These are phyloP conservation scores for Trichogramma pretiosum DNA, from an alignment of 1,140 invertebrate genomes.

Conservation along the genomic window DNA sequence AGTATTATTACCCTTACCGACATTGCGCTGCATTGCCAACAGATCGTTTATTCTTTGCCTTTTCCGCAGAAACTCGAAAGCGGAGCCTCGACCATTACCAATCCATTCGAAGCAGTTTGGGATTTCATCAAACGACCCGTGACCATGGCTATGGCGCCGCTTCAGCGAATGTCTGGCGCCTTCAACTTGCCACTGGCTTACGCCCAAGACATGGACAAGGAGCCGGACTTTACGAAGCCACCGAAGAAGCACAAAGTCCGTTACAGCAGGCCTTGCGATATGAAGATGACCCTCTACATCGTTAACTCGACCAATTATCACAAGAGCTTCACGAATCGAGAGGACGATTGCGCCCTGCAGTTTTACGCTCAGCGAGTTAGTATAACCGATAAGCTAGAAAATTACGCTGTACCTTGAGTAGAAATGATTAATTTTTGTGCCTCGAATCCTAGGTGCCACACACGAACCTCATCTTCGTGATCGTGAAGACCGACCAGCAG, in stretches of 20 bases:
- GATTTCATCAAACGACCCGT: no score
- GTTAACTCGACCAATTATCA: constrained; percentile 50
- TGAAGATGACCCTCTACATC: constrained; percentile 56
- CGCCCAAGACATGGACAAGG: neutral
- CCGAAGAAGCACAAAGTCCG: constrained; percentile 25
- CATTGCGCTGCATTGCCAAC: no score
- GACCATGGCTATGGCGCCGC: no score
- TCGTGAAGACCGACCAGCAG: constrained; percentile 51
- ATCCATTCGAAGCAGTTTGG: constrained; percentile 29
- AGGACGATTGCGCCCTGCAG: constrained; percentile 22
- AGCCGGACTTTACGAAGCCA: constrained; percentile 13
- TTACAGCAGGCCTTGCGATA: constrained; percentile 53
- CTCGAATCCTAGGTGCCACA: constrained; percentile 55
- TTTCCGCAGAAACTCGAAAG: constrained; percentile 23
- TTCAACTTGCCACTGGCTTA: constrained; percentile 29
- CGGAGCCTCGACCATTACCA: constrained; percentile 25
- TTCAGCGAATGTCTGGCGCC: constrained; percentile 22
- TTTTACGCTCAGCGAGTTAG: constrained; percentile 38
- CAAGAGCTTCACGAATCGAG: constrained; percentile 29
- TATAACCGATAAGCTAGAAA: neutral
- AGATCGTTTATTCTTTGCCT: no score
- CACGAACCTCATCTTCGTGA: constrained; percentile 73
- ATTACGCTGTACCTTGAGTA: neutral
- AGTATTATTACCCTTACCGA: no score
- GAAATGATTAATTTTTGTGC: neutral